Base-by-base conservation (phyloP, 2,113 vertebrate species). In the Callocephalon fimbriatum region DNA sequence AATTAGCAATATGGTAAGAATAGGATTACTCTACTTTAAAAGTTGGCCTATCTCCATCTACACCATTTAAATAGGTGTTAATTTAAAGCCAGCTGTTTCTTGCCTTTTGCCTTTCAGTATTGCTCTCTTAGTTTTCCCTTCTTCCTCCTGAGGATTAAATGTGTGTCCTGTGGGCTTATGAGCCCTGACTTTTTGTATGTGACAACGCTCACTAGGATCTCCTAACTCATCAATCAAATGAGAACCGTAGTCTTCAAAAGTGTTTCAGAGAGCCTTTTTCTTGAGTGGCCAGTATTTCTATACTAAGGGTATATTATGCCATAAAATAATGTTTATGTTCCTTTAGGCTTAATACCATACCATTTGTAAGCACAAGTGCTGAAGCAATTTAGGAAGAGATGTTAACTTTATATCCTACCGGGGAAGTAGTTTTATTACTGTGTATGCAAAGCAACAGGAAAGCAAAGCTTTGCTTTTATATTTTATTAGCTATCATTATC, bases 321-420 rank as follows among this genome's bases (percentile, higher is more conserved):
- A 61, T 96, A 89, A 97, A 96, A 81, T 90, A 83, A 94, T 71
- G 88, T 88, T 94, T 90, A 67, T 88, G 65, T 86, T 95, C 75
- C 76, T 91, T 94, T 96, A 93, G 79, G 79, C 86, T 93, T 91
- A 93, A 74, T 91, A 83, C 75, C 45, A 40, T 88, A 63, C 47
- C 61, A 84, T 93, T 96, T 97, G 88, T 84, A 40, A 97, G 65
- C 42, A 68, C 44, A 95, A 95, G 65, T 81, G 51, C 86, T 95
- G 79, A 77, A 89, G 88, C 91, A 94, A 92, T 96, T 96, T 96
- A 85, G 83, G 80, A 90, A 84, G 83, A 92, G 79, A 95, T 86
- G 88, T 95, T 94, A 93, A 84, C 75, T 95, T 93, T 94, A 94
- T 92, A 75, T 91, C 65, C 90, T 97, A 27, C 75, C n/a, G 35